A percentile compares a stretch with the other conserved stretches of the same genome.
Conservation (phyloP, 2,113 vertebrate species). For the Craseonycteris thonglongyai region DNA sequence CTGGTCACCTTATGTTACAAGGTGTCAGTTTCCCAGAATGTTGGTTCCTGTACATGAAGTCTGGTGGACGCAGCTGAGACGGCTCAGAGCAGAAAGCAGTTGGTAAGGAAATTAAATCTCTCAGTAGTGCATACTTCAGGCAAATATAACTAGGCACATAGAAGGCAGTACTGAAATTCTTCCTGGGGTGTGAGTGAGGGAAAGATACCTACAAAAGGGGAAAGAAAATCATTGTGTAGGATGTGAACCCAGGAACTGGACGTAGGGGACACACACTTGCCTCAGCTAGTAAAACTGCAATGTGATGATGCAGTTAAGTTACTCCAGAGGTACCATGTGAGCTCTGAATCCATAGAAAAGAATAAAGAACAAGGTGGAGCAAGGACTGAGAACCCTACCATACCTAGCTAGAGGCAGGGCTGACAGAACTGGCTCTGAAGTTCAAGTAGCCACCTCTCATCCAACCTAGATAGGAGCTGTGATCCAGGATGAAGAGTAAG, state of each 20-base stretch:
- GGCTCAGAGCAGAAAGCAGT: background rate
- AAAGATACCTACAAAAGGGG: background rate
- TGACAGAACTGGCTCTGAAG: background rate
- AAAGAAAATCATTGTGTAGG: background rate
- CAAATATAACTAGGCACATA: background rate
- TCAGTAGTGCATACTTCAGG: background rate
- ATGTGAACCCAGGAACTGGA: background rate
- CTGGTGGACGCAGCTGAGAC: background rate
- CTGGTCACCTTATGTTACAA: too few relatives aligned
- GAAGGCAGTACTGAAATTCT: background rate
- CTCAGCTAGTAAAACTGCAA: background rate
- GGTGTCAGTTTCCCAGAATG: background rate
- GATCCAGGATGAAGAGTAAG: background rate
- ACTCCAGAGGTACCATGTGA: background rate
- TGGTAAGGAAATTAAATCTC: background rate
- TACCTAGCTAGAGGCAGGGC: background rate
- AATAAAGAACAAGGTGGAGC: background rate
- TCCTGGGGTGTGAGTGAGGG: background rate
- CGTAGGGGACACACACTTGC: background rate
- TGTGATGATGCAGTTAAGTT: background rate
- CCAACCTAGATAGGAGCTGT: background rate
- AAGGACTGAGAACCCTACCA: background rate
- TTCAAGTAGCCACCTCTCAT: background rate
- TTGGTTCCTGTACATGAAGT: background rate
- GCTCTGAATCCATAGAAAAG: background rate